Percentiles rank a stretch among this genome's conserved stretches.
Evolutionary conservation across 2,888 invertebrate species (phyloP).

Genomic region (Diaperis boleti): DNA sequence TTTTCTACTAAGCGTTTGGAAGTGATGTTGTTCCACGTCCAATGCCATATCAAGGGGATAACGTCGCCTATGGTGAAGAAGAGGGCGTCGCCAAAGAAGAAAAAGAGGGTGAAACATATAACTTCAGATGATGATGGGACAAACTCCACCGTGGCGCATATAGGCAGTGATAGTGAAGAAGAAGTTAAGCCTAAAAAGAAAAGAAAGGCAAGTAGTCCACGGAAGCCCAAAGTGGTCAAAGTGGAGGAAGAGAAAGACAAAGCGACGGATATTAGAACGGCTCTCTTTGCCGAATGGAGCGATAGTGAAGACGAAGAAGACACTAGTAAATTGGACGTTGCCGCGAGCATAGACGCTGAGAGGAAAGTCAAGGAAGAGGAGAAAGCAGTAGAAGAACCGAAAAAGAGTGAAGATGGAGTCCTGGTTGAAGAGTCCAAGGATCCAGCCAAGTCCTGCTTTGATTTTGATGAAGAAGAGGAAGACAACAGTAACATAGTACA

Average conservation of each 20-base stretch:
- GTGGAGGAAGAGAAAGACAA: constrained; percentile 35
- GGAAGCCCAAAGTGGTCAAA: constrained; percentile 43
- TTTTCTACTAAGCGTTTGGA: constrained; percentile 79
- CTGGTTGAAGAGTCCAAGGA: constrained; percentile 18
- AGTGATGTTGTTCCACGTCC: constrained; percentile 80
- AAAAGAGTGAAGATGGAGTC: constrained; percentile 49
- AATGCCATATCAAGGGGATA: constrained; percentile 73
- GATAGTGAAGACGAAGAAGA: constrained; percentile 64
- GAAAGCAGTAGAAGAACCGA: constrained; percentile 49
- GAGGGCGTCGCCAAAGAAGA: constrained; percentile 47
- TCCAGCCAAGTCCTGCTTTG: constrained; percentile 71
- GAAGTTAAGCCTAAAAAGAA: constrained; percentile 58
- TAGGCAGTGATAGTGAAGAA: constrained; percentile 45
- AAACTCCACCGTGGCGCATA: constrained; percentile 33
- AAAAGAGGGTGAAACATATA: constrained; percentile 42
- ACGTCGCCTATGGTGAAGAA: constrained; percentile 50
- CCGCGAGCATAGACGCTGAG: neutral
- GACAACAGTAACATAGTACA: constrained; percentile 69
- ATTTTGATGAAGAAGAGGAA: constrained; percentile 83
- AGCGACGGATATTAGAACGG: constrained; percentile 72
- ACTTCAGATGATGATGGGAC: constrained; percentile 28
- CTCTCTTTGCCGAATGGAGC: constrained; percentile 83
- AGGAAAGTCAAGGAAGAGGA: constrained; percentile 40
- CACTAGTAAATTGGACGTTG: constrained; percentile 11
- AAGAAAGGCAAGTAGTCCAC: constrained; percentile 58